phyloP scores from a whole-genome alignment of 2,113 vertebrate genomes.

The Oryzias celebensis region DNA sequence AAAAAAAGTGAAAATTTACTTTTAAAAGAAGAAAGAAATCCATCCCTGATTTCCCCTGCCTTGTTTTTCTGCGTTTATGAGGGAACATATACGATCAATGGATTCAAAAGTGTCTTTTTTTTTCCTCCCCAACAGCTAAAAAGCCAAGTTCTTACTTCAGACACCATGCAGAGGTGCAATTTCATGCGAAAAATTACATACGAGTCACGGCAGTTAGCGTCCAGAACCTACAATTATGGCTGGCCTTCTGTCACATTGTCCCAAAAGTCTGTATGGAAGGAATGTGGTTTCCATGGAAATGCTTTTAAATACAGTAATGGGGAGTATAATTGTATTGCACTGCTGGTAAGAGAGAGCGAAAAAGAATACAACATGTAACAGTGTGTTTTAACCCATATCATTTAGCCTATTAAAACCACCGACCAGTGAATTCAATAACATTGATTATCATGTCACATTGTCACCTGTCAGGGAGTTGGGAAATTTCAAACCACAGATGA shows the following conservation, averaged over 20 bases:
- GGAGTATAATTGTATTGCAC: slow-evolving; percentile 1
- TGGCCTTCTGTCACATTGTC: slow-evolving; percentile 54
- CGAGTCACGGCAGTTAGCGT: slow-evolving; percentile 47
- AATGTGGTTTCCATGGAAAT: slow-evolving; percentile 63
- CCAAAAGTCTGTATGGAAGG: slow-evolving; percentile 49
- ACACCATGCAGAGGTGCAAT: slow-evolving; percentile 44
- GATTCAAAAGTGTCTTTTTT: slow-evolving; percentile 26
- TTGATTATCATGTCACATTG: slow-evolving; percentile 1
- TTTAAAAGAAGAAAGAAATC: not conserved
- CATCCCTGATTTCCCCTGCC: not conserved
- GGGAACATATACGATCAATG: slow-evolving; percentile 6
- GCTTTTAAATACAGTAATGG: slow-evolving; percentile 28
- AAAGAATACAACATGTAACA: not conserved
- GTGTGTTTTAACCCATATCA: not conserved
- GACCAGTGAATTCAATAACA: slow-evolving; percentile 1
- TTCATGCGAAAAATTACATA: slow-evolving; percentile 41
- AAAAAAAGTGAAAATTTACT: not conserved
- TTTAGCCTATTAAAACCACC: not conserved
- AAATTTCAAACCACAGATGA: not conserved
- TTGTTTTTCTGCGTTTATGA: slow-evolving; percentile 2
- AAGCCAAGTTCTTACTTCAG: slow-evolving; percentile 47
- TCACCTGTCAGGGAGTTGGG: not conserved
- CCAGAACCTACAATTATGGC: slow-evolving; percentile 64
- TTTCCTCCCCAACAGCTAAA: slow-evolving; percentile 8
- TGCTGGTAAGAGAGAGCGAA: not conserved